Evolutionary conservation across 2,797 vertebrate genomes (phyloP).

Genomic region (Lepidocolaptes lacrymiger): DNA sequence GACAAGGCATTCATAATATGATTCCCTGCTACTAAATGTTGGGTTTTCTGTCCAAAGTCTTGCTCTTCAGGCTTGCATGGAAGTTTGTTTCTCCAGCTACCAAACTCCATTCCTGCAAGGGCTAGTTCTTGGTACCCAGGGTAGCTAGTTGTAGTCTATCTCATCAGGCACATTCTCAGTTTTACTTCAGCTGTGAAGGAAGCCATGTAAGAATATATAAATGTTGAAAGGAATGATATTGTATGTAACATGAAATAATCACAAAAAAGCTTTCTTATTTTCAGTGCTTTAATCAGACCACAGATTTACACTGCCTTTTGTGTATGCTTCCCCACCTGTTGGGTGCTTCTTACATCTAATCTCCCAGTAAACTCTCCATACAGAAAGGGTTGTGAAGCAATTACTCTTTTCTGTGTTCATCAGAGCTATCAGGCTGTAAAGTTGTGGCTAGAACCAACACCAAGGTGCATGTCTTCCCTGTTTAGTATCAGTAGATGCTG

Average conservation of each 20-base stretch:
- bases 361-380: neutral
- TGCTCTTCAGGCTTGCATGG: rapidly evolving
- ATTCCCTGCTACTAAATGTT: neutral
- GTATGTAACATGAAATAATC: neutral
- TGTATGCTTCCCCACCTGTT: neutral
- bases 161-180: neutral
- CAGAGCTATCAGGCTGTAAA: neutral
- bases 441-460: neutral
- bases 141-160: neutral
- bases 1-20: neutral
- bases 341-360: neutral
- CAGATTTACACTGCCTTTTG: neutral
- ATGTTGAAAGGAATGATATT: neutral
- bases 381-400: neutral
- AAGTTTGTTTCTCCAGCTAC: neutral
- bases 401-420: neutral
- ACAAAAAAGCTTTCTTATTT: neutral
- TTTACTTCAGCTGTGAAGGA: neutral
- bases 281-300: neutral
- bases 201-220: neutral
- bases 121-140: neutral
- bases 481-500: neutral
- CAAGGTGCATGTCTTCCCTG: neutral
- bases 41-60: neutral
- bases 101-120: neutral